Percentiles rank a stretch among this genome's conserved stretches.
These are phyloP conservation scores for Caligus rogercresseyi DNA, from an alignment of 1,140 invertebrate genomes.

Conservation along the genomic window DNA sequence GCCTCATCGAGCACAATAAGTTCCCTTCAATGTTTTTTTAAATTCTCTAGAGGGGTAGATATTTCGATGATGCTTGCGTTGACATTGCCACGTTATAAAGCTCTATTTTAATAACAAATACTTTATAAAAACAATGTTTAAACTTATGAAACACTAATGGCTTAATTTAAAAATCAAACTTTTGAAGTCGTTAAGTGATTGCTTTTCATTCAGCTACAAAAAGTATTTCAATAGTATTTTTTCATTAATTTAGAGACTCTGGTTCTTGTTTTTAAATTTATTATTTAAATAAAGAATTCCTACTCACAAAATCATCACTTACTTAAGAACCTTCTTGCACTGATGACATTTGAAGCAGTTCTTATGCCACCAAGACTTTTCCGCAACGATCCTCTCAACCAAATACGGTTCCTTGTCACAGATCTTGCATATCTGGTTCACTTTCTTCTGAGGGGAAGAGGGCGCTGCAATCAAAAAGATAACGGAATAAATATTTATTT, in stretches of 20 bases:
- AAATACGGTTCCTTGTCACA: constrained; percentile 77
- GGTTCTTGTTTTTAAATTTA: constrained; percentile 6
- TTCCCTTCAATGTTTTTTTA: too few relatives aligned
- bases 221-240: constrained; percentile 5
- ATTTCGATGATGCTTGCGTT: too few relatives aligned
- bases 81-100: too few relatives aligned
- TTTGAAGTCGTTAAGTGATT: too few relatives aligned
- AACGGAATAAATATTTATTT: neutral
- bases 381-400: constrained; percentile 80
- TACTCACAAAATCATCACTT: constrained; percentile 27
- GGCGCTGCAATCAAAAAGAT: constrained; percentile 4
- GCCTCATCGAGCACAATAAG: too few relatives aligned
- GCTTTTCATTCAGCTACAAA: too few relatives aligned
- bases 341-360: constrained; percentile 74
- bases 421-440: constrained; percentile 11
- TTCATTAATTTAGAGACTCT: constrained; percentile 4
- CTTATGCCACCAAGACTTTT: constrained; percentile 68
- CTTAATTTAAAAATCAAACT: too few relatives aligned
- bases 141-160: too few relatives aligned
- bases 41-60: too few relatives aligned
- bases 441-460: constrained; percentile 1
- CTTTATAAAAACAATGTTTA: too few relatives aligned
- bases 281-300: constrained; percentile 22
- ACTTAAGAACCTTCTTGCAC: constrained; percentile 73
- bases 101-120: too few relatives aligned